These are phyloP conservation scores for Catharus ustulatus DNA, from an alignment of 2,797 vertebrate genomes.

Conservation along the genomic window DNA sequence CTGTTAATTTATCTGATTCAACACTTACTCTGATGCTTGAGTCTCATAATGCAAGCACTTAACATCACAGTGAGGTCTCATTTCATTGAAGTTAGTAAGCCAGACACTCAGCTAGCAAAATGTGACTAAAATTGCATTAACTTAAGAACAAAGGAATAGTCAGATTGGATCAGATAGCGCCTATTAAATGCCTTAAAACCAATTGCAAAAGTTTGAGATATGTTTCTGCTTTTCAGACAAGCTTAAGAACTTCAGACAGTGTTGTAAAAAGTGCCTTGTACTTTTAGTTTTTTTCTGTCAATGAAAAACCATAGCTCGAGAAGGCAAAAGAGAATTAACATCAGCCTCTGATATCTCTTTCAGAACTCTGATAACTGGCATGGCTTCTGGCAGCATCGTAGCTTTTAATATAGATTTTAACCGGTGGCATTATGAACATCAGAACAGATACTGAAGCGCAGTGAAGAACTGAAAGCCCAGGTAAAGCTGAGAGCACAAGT, in stretches of 20 bases:
- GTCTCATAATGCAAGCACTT: not conserved
- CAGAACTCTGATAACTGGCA: constrained; percentile 97
- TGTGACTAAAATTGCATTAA: not conserved
- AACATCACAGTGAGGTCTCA: not conserved
- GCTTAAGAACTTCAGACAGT: not conserved
- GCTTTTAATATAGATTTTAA: constrained; percentile 99
- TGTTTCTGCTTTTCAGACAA: not conserved
- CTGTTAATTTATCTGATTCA: not conserved
- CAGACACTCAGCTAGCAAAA: not conserved
- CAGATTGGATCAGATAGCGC: not conserved
- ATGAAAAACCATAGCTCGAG: not conserved
- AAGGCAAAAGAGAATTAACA: not conserved
- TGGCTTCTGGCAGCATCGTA: constrained; percentile 98
- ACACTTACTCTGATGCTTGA: not conserved
- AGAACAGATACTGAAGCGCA: constrained; percentile 90
- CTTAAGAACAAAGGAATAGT: not conserved
- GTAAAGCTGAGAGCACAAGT: constrained; percentile 80
- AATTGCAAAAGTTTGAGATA: not conserved
- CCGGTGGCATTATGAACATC: constrained; percentile 98
- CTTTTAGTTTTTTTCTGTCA: not conserved
- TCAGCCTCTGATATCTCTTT: constrained; percentile 17
- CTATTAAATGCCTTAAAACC: not conserved
- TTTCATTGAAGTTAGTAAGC: not conserved
- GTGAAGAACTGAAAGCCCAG: constrained; percentile 72
- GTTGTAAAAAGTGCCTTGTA: not conserved